Percentiles rank a stretch among this genome's conserved stretches.
phyloP scores from a whole-genome alignment of 2,113 vertebrate species.

The Coracopsis vasa region DNA sequence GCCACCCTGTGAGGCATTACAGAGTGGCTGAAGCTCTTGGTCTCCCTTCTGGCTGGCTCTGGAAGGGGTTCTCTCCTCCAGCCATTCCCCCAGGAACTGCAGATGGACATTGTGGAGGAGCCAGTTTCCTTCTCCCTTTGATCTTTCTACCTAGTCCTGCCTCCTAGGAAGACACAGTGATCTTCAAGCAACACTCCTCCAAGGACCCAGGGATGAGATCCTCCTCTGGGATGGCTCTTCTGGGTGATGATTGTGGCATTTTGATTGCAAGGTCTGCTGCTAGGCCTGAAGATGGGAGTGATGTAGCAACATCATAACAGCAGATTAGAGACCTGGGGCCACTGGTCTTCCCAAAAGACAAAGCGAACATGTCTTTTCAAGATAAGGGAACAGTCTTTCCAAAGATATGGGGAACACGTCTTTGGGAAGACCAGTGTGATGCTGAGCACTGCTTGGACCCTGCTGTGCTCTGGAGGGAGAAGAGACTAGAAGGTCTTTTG shows the following conservation, averaged over 20 bases:
- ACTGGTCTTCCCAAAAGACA: not conserved
- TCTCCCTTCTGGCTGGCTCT: not conserved
- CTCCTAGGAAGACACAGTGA: not conserved
- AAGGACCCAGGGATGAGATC: not conserved
- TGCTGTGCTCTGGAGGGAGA: not conserved
- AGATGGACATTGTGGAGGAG: not conserved
- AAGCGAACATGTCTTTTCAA: not conserved
- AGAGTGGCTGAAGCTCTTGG: not conserved
- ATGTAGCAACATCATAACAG: not conserved
- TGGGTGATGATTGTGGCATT: not conserved
- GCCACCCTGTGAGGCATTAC: not conserved
- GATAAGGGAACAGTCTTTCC: not conserved
- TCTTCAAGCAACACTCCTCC: not conserved
- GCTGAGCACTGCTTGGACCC: not conserved
- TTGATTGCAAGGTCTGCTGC: not conserved
- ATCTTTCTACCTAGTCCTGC: not conserved
- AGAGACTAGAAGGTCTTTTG: not conserved
- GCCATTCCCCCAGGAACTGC: not conserved
- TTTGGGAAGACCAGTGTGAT: not conserved
- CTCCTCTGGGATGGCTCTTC: not conserved
- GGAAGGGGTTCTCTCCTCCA: not conserved
- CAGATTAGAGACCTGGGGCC: not conserved
- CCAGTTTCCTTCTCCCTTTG: not conserved
- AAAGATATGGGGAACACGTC: not conserved
- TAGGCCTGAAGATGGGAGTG: not conserved